A percentile compares a stretch with the other conserved stretches of the same genome.
Evolutionary conservation across 2,797 vertebrate genomes (phyloP).

Genomic region (Nyctalus aviator): DNA sequence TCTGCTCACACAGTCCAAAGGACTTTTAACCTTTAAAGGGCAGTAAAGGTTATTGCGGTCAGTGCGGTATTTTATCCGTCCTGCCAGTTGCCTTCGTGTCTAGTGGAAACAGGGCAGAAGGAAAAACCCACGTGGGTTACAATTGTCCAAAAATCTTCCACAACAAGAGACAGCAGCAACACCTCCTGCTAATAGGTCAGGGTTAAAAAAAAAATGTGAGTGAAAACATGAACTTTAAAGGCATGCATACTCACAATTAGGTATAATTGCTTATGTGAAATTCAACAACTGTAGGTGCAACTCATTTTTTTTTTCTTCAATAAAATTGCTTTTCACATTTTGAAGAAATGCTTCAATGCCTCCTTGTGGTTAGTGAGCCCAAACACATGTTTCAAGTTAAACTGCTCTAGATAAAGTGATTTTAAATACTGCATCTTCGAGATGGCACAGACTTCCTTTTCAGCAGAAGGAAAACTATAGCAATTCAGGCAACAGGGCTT

Average conservation of each 20-base stretch:
- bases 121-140: not conserved
- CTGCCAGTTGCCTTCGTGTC: not conserved
- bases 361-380: constrained; percentile 83
- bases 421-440: constrained; percentile 56
- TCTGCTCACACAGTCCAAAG: constrained; percentile 5
- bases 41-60: not conserved
- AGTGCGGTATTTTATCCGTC: not conserved
- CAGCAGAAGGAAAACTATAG: constrained; percentile 70
- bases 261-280: constrained; percentile 51
- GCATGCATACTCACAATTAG: not conserved
- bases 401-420: constrained; percentile 59
- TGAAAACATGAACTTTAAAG: constrained; percentile 50
- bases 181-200: constrained; percentile 9
- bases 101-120: not conserved
- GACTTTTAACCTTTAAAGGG: constrained; percentile 48
- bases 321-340: constrained; percentile 74
- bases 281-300: constrained; percentile 42
- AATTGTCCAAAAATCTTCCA: not conserved
- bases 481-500: constrained; percentile 62
- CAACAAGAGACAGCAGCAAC: not conserved
- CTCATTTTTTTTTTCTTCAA: not conserved
- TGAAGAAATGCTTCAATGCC: constrained; percentile 83
- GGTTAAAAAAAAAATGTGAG: not conserved
- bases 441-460: constrained; percentile 64
- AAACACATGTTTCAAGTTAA: constrained; percentile 80